phyloP scores from a whole-genome alignment of 2,797 vertebrate genomes.

The Heliangelus exortis region DNA sequence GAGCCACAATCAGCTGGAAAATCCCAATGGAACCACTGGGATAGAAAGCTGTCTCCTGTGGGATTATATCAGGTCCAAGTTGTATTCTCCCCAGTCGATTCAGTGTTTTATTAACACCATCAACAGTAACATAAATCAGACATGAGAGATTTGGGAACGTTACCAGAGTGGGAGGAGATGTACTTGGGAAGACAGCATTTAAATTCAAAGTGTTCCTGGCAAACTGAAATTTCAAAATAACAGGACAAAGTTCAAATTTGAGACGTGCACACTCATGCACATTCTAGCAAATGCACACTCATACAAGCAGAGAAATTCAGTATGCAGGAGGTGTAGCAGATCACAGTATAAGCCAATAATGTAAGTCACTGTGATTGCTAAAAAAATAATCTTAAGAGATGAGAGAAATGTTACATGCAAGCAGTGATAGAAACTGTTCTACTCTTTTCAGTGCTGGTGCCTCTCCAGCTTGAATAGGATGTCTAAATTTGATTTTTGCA shows the following conservation, averaged over 20 bases:
- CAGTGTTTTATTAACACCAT: neutral
- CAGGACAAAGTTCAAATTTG: neutral
- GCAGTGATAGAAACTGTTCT: neutral
- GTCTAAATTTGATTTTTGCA: neutral
- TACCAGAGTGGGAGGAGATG: neutral
- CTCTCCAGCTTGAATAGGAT: neutral
- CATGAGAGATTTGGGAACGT: neutral
- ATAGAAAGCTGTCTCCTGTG: neutral
- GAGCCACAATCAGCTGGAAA: neutral
- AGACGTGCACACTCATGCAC: rapidly evolving
- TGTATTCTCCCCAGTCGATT: neutral
- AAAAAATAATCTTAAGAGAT: neutral
- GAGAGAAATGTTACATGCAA: neutral
- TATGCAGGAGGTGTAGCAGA: neutral
- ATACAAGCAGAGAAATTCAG: neutral
- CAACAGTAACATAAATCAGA: neutral
- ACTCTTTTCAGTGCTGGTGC: neutral
- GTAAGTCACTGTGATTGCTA: neutral
- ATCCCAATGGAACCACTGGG: neutral
- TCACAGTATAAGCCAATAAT: neutral
- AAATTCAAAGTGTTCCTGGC: neutral
- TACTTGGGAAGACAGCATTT: neutral
- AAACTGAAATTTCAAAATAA: neutral
- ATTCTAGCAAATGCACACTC: neutral
- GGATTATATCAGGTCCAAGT: neutral